Evolutionary conservation across 2,113 vertebrate species (phyloP).

Genomic region (Myiagra hebetior): DNA sequence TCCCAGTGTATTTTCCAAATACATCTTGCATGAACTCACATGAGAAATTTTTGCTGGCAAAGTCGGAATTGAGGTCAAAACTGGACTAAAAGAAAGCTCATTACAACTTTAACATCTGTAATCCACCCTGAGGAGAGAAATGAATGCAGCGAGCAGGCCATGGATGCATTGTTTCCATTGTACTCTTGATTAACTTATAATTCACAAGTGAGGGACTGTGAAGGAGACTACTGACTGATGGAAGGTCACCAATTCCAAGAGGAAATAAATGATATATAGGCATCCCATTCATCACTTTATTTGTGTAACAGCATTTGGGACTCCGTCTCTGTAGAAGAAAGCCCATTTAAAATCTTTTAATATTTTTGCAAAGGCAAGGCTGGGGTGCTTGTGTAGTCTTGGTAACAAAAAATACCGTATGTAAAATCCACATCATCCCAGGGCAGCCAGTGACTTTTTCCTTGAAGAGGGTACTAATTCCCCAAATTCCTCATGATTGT

Average conservation of each 20-base stretch:
- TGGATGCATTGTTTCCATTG: slow-evolving; percentile 55
- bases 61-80: slow-evolving; percentile 62
- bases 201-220: slow-evolving; percentile 58
- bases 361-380: slow-evolving; percentile 21
- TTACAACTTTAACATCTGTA: slow-evolving; percentile 57
- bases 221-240: slow-evolving; percentile 57
- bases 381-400: slow-evolving; percentile 1
- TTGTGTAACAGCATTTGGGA: slow-evolving; percentile 29
- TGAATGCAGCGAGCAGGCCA: not conserved
- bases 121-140: slow-evolving; percentile 55
- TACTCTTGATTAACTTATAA: slow-evolving; percentile 62
- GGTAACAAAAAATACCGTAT: not conserved
- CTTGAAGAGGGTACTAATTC: slow-evolving; percentile 1
- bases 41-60: slow-evolving; percentile 29
- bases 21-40: not conserved
- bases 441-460: not conserved
- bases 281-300: slow-evolving; percentile 45
- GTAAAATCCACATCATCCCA: not conserved
- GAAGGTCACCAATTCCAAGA: slow-evolving; percentile 61
- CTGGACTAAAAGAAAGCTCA: slow-evolving; percentile 60
- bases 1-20: not conserved
- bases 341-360: slow-evolving; percentile 28
- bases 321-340: slow-evolving; percentile 20
- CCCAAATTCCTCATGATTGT: not conserved
- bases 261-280: slow-evolving; percentile 57